Percentiles rank a stretch among this genome's conserved stretches.
phyloP scores from a whole-genome alignment of 2,797 vertebrate genomes.

The Gallinago solitaria region DNA sequence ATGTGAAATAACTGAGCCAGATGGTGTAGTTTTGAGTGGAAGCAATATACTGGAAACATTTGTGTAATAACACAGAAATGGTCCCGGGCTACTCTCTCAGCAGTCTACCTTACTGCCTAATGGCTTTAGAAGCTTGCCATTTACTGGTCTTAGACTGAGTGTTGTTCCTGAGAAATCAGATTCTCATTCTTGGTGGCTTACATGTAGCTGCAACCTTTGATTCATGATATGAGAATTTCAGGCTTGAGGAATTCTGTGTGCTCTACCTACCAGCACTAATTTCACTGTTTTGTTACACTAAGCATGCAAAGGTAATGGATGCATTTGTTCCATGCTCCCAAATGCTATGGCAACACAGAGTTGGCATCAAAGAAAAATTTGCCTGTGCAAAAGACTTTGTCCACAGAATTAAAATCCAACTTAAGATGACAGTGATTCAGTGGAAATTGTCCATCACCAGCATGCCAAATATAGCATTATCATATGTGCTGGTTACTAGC shows the following conservation, averaged over 20 bases:
- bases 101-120: not conserved
- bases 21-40: not conserved
- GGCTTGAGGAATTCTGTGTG: not conserved
- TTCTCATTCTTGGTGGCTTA: not conserved
- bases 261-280: not conserved
- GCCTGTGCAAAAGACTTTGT: not conserved
- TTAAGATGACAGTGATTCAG: not conserved
- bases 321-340: not conserved
- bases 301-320: not conserved
- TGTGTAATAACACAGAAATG: not conserved
- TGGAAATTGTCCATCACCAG: not conserved
- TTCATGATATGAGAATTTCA: not conserved
- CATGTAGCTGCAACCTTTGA: not conserved
- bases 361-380: not conserved
- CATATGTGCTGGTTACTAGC: not conserved
- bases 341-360: not conserved
- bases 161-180: not conserved
- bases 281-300: not conserved
- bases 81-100: not conserved
- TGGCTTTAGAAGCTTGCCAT: not conserved
- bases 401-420: not conserved
- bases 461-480: not conserved
- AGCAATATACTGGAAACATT: not conserved
- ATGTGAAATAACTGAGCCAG: not conserved
- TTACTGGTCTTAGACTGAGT: not conserved